Conservation (phyloP, 2,888 invertebrate genomes). For the Phalera bucephala region DNA sequence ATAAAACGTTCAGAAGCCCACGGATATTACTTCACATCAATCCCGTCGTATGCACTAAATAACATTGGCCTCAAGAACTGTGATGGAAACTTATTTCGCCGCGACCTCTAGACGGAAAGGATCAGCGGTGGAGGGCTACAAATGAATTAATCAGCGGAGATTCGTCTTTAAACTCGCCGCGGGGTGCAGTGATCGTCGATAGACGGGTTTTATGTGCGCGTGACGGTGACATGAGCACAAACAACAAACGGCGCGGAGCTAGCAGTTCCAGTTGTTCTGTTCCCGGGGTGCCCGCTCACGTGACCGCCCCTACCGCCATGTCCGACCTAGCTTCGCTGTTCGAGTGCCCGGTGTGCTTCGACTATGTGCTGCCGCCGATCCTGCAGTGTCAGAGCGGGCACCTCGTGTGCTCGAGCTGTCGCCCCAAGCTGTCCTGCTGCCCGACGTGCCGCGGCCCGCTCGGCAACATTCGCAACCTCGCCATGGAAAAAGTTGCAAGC, state of each 20-base stretch:
- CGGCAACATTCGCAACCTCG: constrained; percentile 98
- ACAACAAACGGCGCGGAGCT: constrained; percentile 80
- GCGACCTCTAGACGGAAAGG: constrained; percentile 64
- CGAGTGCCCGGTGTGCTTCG: constrained; percentile 99
- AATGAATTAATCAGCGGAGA: constrained; percentile 54
- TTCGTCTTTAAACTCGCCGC: constrained; percentile 36
- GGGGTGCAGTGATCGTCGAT: constrained; percentile 55
- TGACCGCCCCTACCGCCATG: constrained; percentile 85
- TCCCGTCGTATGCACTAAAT: constrained; percentile 44
- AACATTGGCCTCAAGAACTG: constrained; percentile 60
- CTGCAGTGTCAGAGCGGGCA: constrained; percentile 99
- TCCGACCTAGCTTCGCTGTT: constrained; percentile 95
- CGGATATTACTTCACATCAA: constrained; percentile 40
- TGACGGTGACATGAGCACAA: constrained; percentile 83
- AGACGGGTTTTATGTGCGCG: constrained; percentile 67
- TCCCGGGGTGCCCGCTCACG: constrained; percentile 77
- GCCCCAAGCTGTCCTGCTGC: constrained; percentile 98
- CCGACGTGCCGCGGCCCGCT: constrained; percentile 99
- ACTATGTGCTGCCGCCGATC: constrained; percentile 99
- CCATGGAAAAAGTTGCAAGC: constrained; percentile 99
- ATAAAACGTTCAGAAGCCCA: constrained; percentile 34
- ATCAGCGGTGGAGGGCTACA: constrained; percentile 71
- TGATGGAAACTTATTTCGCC: constrained; percentile 72
- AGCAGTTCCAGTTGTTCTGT: constrained; percentile 81
- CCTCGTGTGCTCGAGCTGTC: constrained; percentile 98